These are phyloP conservation scores for Anastatus disparis DNA, from an alignment of 1,140 invertebrate species.

Conservation along the genomic window DNA sequence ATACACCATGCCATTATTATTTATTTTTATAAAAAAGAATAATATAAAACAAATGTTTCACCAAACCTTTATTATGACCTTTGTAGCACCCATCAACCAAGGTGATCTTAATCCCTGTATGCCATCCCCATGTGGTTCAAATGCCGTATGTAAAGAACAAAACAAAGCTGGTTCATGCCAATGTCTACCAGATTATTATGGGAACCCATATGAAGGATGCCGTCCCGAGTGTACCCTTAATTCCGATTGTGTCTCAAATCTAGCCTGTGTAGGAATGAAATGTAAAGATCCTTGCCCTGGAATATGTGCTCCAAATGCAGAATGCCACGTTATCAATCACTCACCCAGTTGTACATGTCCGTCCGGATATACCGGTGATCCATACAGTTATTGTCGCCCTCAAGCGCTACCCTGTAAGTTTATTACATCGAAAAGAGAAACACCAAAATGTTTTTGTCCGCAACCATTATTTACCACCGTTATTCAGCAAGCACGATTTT, in stretches of 20 bases:
- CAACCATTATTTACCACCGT: too few relatives aligned
- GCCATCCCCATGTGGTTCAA: slow-evolving; percentile 81
- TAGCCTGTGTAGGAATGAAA: slow-evolving; percentile 74
- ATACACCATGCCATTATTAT: too few relatives aligned
- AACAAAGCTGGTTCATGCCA: slow-evolving; percentile 81
- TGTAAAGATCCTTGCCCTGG: slow-evolving; percentile 77
- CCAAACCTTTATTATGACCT: slow-evolving; percentile 3
- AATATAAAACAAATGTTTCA: too few relatives aligned
- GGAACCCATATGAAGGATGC: slow-evolving; percentile 77
- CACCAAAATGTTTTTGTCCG: too few relatives aligned
- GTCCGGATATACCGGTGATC: slow-evolving; percentile 74
- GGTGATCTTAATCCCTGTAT: slow-evolving; percentile 70
- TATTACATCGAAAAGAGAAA: slow-evolving; percentile 9
- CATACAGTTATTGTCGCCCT: slow-evolving; percentile 67
- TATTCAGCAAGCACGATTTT: background rate
- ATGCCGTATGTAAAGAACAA: slow-evolving; percentile 81
- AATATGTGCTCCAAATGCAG: slow-evolving; percentile 74
- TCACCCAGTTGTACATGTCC: slow-evolving; percentile 76
- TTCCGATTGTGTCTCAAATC: slow-evolving; percentile 72
- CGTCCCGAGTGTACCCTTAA: slow-evolving; percentile 77
- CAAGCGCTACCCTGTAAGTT: slow-evolving; percentile 50
- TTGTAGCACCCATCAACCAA: slow-evolving; percentile 38
- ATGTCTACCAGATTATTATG: slow-evolving; percentile 78
- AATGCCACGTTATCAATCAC: slow-evolving; percentile 77
- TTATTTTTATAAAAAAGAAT: too few relatives aligned